Evolutionary conservation across 1,140 invertebrate species (phyloP), one percentile per base, ranked within the genome.

Genomic region (Drosophila willistoni): DNA sequence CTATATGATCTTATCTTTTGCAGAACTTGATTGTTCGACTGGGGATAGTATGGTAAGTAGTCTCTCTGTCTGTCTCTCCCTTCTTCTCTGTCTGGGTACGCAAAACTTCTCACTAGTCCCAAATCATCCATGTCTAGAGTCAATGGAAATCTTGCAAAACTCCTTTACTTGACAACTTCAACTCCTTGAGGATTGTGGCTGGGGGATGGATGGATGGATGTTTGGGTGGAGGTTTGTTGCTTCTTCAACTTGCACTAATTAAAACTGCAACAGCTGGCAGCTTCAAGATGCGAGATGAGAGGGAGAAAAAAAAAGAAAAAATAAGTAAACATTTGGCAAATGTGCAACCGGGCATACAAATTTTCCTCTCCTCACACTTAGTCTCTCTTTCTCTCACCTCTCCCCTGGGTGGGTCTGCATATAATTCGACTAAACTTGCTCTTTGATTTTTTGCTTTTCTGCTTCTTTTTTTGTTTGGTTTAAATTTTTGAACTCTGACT

Each of bases 221-320:
- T 29, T 29, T 29, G 29, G 29, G 29, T 13, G 12, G 3, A 1
- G 36, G 36, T 39, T 3, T 39, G 10, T 39, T 59, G 22, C 56
- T 51, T 51, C 33, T 51, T 51, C 33, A 59, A 19, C 56, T 14
- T 59, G 29, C 29, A 59, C 33, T 59, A 59, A 59, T 59, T 59
- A 59, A 59, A 59, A 59, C 56, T 59, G 56, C 33, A 59, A 59
- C 56, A 59, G 33, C 56, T 59, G 56, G 29, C 33, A 59, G 56
- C 33, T 36, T 33, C 29, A 36, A 51, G 36, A 39, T 13, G 36
- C 3, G 12, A 39, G 12, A 4, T 39, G 10, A 12, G 36, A 13
- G 12, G 12, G 10, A 22, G 19, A 4, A 10, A 12, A 22, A 19
- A 51, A 51, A 51, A n/a, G n/a, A n/a, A n/a, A 10, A 51, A 51